These are phyloP conservation scores for Apostichopus parvimensis DNA, from an alignment of 35 echinoderm and acorn worm genomes.

Conservation along the genomic window DNA sequence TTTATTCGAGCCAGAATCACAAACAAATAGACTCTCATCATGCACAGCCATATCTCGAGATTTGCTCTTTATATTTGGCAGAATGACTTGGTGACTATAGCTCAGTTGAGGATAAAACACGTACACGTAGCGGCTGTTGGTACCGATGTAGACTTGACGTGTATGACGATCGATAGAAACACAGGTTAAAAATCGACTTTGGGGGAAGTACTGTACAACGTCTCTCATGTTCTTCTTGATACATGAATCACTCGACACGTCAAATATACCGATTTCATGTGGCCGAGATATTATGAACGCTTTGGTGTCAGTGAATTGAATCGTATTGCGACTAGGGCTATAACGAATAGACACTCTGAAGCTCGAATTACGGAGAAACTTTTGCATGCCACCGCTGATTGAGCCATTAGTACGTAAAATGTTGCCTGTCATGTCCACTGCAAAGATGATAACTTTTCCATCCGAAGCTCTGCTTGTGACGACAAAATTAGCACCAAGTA, in stretches of 20 bases:
- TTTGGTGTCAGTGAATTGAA: not conserved
- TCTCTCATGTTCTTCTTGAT: not conserved
- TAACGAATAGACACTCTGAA: too few species aligned
- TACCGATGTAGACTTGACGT: not conserved
- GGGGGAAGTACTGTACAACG: not conserved
- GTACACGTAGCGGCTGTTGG: not conserved
- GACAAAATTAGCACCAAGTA: too few species aligned
- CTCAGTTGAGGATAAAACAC: not conserved
- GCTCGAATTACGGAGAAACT: too few species aligned
- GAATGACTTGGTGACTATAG: not conserved
- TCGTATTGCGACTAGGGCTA: not conserved
- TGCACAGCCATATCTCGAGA: not conserved
- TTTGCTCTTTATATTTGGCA: not conserved
- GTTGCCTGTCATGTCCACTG: too few species aligned
- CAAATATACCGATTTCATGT: not conserved
- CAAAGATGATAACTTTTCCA: too few species aligned
- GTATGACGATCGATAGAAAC: not conserved
- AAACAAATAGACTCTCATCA: not conserved
- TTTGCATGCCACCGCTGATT: not conserved
- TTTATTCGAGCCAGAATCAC: too few species aligned
- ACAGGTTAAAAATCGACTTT: not conserved
- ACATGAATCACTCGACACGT: not conserved
- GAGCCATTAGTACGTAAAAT: not conserved
- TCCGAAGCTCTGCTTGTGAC: too few species aligned
- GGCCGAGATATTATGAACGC: not conserved